Evolutionary conservation across 1,140 invertebrate species (phyloP).

Genomic region (Oreohelix idahoensis): DNA sequence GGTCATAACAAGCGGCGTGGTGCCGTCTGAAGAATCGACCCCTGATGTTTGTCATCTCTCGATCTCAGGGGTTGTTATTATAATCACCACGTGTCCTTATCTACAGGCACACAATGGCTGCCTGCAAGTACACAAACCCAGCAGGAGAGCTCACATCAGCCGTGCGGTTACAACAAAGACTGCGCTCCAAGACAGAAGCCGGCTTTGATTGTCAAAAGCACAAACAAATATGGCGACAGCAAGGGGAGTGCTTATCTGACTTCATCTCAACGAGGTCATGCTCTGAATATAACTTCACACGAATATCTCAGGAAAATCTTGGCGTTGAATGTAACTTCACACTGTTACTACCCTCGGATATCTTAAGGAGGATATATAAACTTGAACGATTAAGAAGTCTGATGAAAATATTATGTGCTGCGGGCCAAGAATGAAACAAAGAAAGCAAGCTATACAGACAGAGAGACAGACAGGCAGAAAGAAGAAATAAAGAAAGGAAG

Average conservation of each 20-base stretch:
- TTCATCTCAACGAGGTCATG: background rate
- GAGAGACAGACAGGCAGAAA: too few species aligned
- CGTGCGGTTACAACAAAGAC: background rate
- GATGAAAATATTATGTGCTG: too few species aligned
- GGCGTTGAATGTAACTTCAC: too few species aligned
- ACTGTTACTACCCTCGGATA: too few species aligned
- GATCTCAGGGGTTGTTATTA: background rate
- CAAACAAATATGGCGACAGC: background rate
- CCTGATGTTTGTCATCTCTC: background rate
- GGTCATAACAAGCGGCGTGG: background rate
- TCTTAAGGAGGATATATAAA: too few species aligned
- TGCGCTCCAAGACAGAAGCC: background rate
- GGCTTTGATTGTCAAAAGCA: background rate
- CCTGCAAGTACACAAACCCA: slow-evolving; percentile 2
- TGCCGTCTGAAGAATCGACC: background rate
- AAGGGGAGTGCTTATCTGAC: background rate
- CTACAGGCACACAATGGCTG: background rate
- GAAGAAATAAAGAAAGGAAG: too few species aligned
- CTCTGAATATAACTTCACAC: too few species aligned
- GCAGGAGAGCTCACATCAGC: background rate
- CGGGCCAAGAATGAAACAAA: too few species aligned
- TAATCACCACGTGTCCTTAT: background rate
- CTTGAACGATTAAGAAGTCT: too few species aligned
- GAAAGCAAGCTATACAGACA: too few species aligned
- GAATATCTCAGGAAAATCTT: too few species aligned